Percentiles rank a stretch among this genome's conserved stretches.
Evolutionary conservation across 1,140 invertebrate genomes (phyloP).

Genomic region (Scylla paramamosain): DNA sequence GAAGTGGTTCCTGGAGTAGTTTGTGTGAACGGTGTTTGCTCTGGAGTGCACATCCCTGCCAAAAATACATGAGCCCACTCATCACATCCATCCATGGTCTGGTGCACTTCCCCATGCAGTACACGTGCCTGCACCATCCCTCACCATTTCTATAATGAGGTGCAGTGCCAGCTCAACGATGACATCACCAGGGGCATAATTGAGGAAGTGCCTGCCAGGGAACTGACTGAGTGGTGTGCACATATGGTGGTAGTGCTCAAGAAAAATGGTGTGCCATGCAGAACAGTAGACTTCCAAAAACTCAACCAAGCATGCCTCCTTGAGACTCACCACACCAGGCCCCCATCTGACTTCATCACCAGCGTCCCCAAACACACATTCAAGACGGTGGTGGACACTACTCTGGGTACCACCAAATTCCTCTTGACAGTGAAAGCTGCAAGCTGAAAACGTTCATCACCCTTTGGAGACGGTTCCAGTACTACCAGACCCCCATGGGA

Average conservation of each 20-base stretch:
- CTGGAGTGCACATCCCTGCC: too few species aligned
- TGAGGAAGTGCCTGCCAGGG: too few species aligned
- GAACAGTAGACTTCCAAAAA: not conserved
- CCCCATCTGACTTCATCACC: not conserved
- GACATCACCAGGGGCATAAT: too few species aligned
- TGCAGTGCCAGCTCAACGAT: too few species aligned
- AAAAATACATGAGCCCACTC: too few species aligned
- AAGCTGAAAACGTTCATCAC: not conserved
- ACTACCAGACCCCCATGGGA: constrained; percentile 26
- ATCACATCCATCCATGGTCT: too few species aligned
- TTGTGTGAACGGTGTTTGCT: too few species aligned
- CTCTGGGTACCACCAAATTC: not conserved
- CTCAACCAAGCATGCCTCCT: not conserved
- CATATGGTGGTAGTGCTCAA: not conserved
- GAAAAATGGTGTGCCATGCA: not conserved
- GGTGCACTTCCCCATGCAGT: too few species aligned
- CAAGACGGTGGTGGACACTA: not conserved
- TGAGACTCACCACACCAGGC: not conserved
- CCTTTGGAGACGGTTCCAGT: not conserved
- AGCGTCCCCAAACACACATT: not conserved
- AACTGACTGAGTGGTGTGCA: not conserved
- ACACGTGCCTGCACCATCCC: too few species aligned
- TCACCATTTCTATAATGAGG: too few species aligned
- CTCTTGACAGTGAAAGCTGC: not conserved
- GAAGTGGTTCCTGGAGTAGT: too few species aligned